Evolutionary conservation across 2,888 invertebrate genomes (phyloP).

Genomic region (Stratiomys singularior): DNA sequence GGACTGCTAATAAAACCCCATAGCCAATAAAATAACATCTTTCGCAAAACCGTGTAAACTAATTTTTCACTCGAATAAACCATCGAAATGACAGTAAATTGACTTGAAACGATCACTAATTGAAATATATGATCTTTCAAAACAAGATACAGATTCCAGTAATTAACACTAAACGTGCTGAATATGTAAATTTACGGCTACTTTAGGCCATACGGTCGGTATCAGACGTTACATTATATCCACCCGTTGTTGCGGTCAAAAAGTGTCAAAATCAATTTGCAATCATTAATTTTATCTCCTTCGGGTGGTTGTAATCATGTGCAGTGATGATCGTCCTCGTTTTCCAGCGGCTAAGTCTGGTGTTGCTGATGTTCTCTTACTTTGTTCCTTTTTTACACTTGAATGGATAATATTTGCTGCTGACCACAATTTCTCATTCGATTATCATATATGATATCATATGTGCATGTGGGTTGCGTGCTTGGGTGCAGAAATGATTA

Average conservation of each 20-base stretch:
- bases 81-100: constrained; percentile 29
- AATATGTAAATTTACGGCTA: constrained; percentile 46
- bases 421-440: neutral
- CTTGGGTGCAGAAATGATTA: constrained; percentile 37
- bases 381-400: neutral
- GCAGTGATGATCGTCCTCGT: constrained; percentile 1
- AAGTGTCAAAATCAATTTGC: constrained; percentile 52
- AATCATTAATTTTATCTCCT: constrained; percentile 51
- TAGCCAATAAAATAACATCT: too few relatives aligned
- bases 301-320: neutral
- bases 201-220: constrained; percentile 9
- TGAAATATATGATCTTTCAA: constrained; percentile 50
- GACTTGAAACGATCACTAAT: constrained; percentile 46
- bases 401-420: neutral
- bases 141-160: constrained; percentile 50
- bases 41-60: too few relatives aligned
- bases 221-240: constrained; percentile 1
- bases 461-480: neutral
- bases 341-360: too few relatives aligned
- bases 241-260: constrained; percentile 22
- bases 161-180: constrained; percentile 47
- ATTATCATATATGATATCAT: neutral
- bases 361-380: constrained; percentile 5
- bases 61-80: constrained; percentile 14
- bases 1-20: too few relatives aligned